A percentile compares a stretch with the other conserved stretches of the same genome.
Evolutionary conservation across 2,113 vertebrate species (phyloP).

Genomic region (Lathamus discolor): DNA sequence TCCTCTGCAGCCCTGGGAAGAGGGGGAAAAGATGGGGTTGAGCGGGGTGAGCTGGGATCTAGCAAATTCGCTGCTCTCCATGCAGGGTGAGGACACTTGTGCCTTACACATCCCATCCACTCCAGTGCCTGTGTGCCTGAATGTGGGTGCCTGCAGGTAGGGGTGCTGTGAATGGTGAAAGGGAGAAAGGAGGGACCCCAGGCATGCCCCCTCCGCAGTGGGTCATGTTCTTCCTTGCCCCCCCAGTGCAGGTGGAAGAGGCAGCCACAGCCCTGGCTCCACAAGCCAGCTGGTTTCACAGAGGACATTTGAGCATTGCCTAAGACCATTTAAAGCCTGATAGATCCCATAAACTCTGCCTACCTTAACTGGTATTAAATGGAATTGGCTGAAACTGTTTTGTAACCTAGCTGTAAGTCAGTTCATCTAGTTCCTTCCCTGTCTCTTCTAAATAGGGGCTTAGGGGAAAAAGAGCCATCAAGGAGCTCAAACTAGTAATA

Average conservation of each 20-base stretch:
- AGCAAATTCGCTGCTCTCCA: not conserved
- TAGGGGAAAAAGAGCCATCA: conserved; percentile 11
- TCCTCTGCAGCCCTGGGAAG: not conserved
- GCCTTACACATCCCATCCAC: not conserved
- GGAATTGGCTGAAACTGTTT: not conserved
- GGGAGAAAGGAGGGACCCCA: not conserved
- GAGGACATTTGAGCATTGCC: not conserved
- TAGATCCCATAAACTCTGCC: conserved; percentile 51
- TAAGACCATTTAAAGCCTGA: not conserved
- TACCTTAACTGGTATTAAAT: not conserved
- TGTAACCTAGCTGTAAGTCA: not conserved
- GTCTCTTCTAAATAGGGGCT: not conserved
- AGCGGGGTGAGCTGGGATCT: not conserved
- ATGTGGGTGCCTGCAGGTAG: rapidly evolving
- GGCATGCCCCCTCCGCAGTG: not conserved
- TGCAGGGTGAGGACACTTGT: not conserved
- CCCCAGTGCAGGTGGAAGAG: rapidly evolving
- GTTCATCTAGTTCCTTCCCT: not conserved
- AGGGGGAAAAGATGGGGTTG: not conserved
- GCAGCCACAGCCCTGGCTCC: not conserved
- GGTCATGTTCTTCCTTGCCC: not conserved
- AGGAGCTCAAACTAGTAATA: conserved; percentile 30
- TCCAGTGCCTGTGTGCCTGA: rapidly evolving
- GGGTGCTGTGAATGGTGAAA: not conserved
- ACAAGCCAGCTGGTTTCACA: not conserved